Percentiles rank a stretch among this genome's conserved stretches.
phyloP scores from a whole-genome alignment of 2,797 vertebrate species.

The Anomalospiza imberbis region DNA sequence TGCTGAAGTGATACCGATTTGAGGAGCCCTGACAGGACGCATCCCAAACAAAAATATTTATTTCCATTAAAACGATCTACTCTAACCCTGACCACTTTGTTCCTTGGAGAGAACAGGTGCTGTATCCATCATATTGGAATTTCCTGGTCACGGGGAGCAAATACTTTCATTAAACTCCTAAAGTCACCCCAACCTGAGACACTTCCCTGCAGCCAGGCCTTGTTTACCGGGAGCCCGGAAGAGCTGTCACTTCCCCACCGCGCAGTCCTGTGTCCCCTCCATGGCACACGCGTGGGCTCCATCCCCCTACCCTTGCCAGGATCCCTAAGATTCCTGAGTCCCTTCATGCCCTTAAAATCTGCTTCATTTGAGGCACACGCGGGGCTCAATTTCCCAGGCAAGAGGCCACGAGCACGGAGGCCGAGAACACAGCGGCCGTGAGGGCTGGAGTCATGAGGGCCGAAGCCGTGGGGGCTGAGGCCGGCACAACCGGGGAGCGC shows the following conservation, averaged over 20 bases:
- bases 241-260: too few relatives aligned
- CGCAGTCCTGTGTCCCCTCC: not conserved
- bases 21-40: not conserved
- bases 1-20: not conserved
- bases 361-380: too few relatives aligned
- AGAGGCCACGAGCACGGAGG: not conserved
- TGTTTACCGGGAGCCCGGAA: not conserved
- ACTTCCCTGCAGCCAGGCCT: not conserved
- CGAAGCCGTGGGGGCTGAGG: not conserved
- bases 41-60: not conserved
- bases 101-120: not conserved
- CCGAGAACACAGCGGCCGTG: not conserved
- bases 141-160: not conserved
- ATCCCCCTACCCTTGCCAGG: rapidly evolving
- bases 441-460: too few relatives aligned
- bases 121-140: rapidly evolving
- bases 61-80: not conserved
- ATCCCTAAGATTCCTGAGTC: rapidly evolving
- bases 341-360: not conserved
- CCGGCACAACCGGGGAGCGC: not conserved
- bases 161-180: not conserved
- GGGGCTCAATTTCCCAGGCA: not conserved
- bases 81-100: rapidly evolving
- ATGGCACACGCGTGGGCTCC: rapidly evolving
- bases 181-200: not conserved